Evolutionary conservation across 2,113 vertebrate genomes (phyloP), one percentile per base, ranked within the genome.

Genomic region (Chionodraco myersi): DNA sequence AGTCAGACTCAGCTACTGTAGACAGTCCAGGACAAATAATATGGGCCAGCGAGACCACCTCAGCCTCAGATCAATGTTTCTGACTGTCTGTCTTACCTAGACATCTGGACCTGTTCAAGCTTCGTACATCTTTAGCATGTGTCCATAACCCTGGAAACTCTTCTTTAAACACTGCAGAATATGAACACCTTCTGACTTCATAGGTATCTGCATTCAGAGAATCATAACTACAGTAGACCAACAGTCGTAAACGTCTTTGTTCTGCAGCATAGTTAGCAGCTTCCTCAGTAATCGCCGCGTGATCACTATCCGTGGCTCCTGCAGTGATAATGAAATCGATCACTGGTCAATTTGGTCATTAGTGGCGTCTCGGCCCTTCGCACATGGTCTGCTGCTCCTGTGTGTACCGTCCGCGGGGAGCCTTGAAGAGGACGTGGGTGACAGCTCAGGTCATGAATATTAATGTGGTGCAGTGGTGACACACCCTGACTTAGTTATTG

Each of bases 281-380:
- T 58, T 62, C n/a, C 58, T 21, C 48, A n/a, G 62, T 77, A 44
- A 78, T 65, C 68, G 44, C 77, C 23, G 67, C 75, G 79, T 64
- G 64, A 83, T 89, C 88, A 86, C 69, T 72, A 57, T 75, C 45
- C 1, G 26, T 76, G 86, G 88, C 85, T 83, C 74, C 77, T 78
- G 69, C 67, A n/a, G 77, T 48, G 75, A 89, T 88, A 85, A 88
- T 85, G 47, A 76, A 62, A 92, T 90, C 68, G 89, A 92, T 91
- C 67, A 13, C 21, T 0, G 63, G 59, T 93, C 89, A 88, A 73
- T 91, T 70, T 1, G 56, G 77, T 80, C 81, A 56, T 91, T 88
- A 85, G 77, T 21, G 57, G 34, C 4, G 65, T 18, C 59, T 48
- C 26, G 61, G 26, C 64, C 30, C 6, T 0, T 52, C 10, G 16